Conservation (phyloP, 2,888 invertebrate species). For the Cryptocephalus primarius region DNA sequence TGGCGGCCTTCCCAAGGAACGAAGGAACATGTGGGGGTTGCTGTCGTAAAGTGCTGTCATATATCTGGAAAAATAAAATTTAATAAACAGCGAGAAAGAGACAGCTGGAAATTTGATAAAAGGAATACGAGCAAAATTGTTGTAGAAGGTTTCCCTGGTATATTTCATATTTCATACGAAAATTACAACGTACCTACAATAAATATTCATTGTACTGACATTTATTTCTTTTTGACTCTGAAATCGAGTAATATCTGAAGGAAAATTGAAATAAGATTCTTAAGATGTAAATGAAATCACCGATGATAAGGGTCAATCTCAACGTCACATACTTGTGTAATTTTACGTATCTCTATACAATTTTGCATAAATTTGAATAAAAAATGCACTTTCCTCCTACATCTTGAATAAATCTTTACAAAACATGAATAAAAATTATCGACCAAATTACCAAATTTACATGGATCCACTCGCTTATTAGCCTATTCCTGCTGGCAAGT, state of each 20-base stretch:
- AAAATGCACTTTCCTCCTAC: too few species aligned
- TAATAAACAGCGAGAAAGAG: conserved; percentile 2
- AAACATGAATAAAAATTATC: too few species aligned
- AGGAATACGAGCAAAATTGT: conserved; percentile 1
- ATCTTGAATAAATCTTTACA: too few species aligned
- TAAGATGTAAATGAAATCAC: not conserved
- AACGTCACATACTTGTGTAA: too few species aligned
- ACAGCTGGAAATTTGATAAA: conserved; percentile 1
- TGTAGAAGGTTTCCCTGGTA: not conserved
- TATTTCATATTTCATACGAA: not conserved
- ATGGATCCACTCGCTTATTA: too few species aligned
- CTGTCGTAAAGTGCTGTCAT: conserved; percentile 66
- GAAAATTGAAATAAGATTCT: conserved; percentile 1
- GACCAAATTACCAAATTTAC: too few species aligned
- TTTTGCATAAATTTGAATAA: too few species aligned
- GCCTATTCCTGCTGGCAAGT: too few species aligned
- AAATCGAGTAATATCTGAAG: not conserved
- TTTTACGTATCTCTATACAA: too few species aligned
- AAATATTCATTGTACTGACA: too few species aligned
- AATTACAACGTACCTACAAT: not conserved
- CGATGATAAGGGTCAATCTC: too few species aligned
- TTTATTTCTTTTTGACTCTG: too few species aligned
- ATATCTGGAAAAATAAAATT: conserved; percentile 43
- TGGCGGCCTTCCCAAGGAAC: conserved; percentile 56
- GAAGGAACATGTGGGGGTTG: conserved; percentile 65